Evolutionary conservation across 1,140 invertebrate species (phyloP), one percentile per base, ranked within the genome.

Genomic region (Neodiprion virginianus): DNA sequence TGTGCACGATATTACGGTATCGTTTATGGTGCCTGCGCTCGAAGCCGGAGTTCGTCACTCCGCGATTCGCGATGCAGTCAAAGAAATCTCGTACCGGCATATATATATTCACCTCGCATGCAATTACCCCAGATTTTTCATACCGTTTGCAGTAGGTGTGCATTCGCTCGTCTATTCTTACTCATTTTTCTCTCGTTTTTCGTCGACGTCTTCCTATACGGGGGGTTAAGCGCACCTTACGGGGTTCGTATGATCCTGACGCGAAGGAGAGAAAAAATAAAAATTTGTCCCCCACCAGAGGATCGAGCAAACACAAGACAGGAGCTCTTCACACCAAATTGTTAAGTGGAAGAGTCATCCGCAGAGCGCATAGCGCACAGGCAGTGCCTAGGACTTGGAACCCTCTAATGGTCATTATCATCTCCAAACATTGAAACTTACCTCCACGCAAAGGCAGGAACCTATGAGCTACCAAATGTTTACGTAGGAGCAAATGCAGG

Each of bases 341-440:
- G 80, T 78, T 81, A 81, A 81, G 79, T 81, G 78, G 75, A 81
- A 81, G 80, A 81, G 79, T 81, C 79, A 81, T 81, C 79, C 73
- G 1, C n/a, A 5, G 53, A 61, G 53, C n/a, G 11, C 53, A 12
- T 14, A 61, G 53, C 53, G 53, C 11, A 17, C 5, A 17, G 11
- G 11, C 28, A 40, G 11, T 12, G 53, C 11, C 53, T 14, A 14
- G n/a, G 53, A 61, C 11, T 8, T 61, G 53, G 75, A 75, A 75
- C 71, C 73, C 77, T 81, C 80, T 81, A 81, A 81, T 81, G 78
- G 80, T 81, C 80, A 81, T 81, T 81, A 81, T 81, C 80, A 81
- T 81, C 80, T 81, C 75, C 80, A 81, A 81, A 81, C 80, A 81
- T 76, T 53, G 48, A 61, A 61, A 17, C 4, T 61, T 61, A 12